phyloP scores from a whole-genome alignment of 1,140 invertebrate species.

The Colletes gigas region DNA sequence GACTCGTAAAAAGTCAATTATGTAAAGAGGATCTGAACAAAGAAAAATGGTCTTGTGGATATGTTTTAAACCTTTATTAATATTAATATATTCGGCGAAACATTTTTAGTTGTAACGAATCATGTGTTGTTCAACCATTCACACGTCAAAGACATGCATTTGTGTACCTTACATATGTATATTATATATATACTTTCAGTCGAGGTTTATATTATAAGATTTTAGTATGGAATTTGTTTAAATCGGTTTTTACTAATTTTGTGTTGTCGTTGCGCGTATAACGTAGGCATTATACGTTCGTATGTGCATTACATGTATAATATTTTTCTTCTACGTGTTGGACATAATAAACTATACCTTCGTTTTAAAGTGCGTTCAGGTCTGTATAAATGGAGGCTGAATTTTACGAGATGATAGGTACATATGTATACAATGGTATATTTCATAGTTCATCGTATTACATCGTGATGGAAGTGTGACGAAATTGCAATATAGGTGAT shows the following conservation, averaged over 20 bases:
- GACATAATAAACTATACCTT: slow-evolving; percentile 58
- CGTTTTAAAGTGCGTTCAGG: slow-evolving; percentile 29
- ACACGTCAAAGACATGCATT: neutral
- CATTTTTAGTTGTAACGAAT: neutral
- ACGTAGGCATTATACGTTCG: neutral
- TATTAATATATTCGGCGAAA: slow-evolving; percentile 7
- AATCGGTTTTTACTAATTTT: too few relatives aligned
- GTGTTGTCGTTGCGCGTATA: neutral
- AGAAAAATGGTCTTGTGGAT: neutral
- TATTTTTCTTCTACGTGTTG: slow-evolving; percentile 48
- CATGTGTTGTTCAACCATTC: neutral
- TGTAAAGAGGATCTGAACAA: neutral
- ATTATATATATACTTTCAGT: neutral
- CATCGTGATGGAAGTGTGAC: too few relatives aligned
- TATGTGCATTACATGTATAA: slow-evolving; percentile 39
- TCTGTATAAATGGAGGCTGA: neutral
- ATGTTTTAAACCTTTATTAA: slow-evolving; percentile 1
- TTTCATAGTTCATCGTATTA: neutral
- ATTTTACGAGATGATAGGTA: too few relatives aligned
- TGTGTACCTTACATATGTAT: slow-evolving; percentile 2
- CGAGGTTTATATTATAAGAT: too few relatives aligned
- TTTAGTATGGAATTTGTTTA: too few relatives aligned
- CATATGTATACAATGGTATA: neutral
- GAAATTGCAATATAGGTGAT: too few relatives aligned
- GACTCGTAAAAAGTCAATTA: neutral